Base-by-base conservation (phyloP, 2,888 invertebrate species). In the Rhorus exstirpatorius region DNA sequence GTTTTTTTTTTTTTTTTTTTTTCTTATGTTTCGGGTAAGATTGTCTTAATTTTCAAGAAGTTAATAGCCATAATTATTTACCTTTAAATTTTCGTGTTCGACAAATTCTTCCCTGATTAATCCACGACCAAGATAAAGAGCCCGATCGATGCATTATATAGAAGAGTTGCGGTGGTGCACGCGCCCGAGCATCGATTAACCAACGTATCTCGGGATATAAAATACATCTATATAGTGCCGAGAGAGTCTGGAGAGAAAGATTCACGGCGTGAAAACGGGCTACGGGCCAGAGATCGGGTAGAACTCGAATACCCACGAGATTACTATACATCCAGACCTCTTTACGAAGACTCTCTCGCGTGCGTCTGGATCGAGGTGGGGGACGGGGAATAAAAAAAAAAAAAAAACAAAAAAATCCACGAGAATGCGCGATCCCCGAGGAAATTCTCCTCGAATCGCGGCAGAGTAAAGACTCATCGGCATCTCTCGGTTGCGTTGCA, bases 361-460 rank as follows among this genome's bases (percentile, higher is more conserved):
- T 76, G 70, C 75, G 81, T 71, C 24, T 44, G 49, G 70, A 24
- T 58, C 31, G 71, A 71, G 61, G 74, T 24, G 49, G 8, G 41
- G 41, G 3, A 7, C n/a, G n/a, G n/a, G 41, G 8, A 77, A 72
- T 12, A 44, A n/a, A n/a, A n/a, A n/a, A n/a, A n/a, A n/a, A n/a
- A 51, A 65, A 35, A 21, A 41, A 70, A 44, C 60, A 74, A 63
- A 71, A 82, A 72, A 60, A 38, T 31, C 60, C 44, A 24, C 67
- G 55, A 70, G 55, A 35, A 76, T 70, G 51, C 53, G 44, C 60
- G 68, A 70, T 77, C 68, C 68, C 12, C 31, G 68, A 41, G 68
- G 61, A 77, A 70, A 77, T 77, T 70, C 60, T 77, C 53, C 49
- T 68, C 26, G 68, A 60, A 61, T 60, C 51, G 60, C 60, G 38